Evolutionary conservation across 2,888 invertebrate species (phyloP).

Genomic region (Schizaphis graminum): DNA sequence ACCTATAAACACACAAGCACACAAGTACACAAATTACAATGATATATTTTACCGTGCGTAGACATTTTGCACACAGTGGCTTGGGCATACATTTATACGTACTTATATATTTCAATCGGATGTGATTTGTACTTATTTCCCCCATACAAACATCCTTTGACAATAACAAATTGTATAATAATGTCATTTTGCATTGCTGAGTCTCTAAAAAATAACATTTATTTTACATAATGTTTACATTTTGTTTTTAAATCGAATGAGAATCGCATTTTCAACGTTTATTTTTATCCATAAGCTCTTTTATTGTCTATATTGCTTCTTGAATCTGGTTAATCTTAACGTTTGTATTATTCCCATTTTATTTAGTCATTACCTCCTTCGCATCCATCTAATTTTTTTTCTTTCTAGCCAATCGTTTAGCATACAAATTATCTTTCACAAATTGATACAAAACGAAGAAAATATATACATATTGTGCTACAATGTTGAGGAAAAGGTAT

Average conservation of each 20-base stretch:
- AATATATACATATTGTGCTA: neutral
- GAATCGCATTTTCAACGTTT: constrained; percentile 12
- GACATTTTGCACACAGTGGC: neutral
- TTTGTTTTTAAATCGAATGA: neutral
- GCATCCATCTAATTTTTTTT: neutral
- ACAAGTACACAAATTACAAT: neutral
- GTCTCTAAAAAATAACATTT: constrained; percentile 40
- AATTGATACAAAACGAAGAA: neutral
- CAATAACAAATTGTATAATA: neutral
- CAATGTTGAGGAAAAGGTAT: neutral
- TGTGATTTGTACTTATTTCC: neutral
- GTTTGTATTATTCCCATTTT: constrained; percentile 34
- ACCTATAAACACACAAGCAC: too few relatives aligned
- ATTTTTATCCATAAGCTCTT: constrained; percentile 30
- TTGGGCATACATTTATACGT: neutral
- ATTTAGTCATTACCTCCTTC: neutral
- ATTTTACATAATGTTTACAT: constrained; percentile 45
- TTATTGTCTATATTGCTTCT: neutral
- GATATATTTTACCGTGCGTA: neutral
- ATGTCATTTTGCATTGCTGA: neutral
- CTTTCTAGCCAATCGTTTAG: neutral
- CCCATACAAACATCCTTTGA: neutral
- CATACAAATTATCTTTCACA: neutral
- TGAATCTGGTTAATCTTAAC: constrained; percentile 25
- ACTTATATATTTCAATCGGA: neutral